A percentile compares a stretch with the other conserved stretches of the same genome.
Conservation (phyloP, 1,140 invertebrate genomes). For the Lineus longissimus region DNA sequence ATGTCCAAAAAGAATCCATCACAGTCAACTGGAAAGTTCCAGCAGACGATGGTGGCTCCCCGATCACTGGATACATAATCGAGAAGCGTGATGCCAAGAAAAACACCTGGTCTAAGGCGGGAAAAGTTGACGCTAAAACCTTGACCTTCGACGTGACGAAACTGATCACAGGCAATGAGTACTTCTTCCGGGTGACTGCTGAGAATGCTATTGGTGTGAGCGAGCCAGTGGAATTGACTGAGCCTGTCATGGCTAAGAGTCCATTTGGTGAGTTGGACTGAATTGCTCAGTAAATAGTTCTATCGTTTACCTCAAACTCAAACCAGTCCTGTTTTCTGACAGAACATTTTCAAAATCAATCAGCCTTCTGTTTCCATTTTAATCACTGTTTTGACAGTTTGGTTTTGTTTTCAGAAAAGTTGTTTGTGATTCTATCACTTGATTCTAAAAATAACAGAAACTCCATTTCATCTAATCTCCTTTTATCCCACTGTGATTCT, state of each 20-base stretch:
- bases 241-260: slow-evolving; percentile 51
- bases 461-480: too few relatives aligned
- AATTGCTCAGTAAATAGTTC: too few relatives aligned
- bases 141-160: slow-evolving; percentile 65
- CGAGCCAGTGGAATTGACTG: slow-evolving; percentile 72
- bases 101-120: slow-evolving; percentile 80
- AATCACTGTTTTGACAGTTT: too few relatives aligned
- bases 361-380: too few relatives aligned
- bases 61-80: slow-evolving; percentile 76
- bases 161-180: slow-evolving; percentile 79
- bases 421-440: too few relatives aligned
- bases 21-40: slow-evolving; percentile 73
- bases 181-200: slow-evolving; percentile 91
- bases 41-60: slow-evolving; percentile 72
- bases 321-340: slow-evolving; percentile 61
- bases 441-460: too few relatives aligned
- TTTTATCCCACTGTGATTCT: too few relatives aligned
- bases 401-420: too few relatives aligned
- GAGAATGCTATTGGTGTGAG: slow-evolving; percentile 76
- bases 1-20: slow-evolving; percentile 44
- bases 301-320: slow-evolving; percentile 44
- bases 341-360: too few relatives aligned
- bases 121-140: slow-evolving; percentile 34
- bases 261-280: slow-evolving; percentile 43
- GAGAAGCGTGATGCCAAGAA: slow-evolving; percentile 94